These are phyloP conservation scores for Pristiophorus japonicus DNA, from an alignment of 2,113 vertebrate species.

Conservation along the genomic window DNA sequence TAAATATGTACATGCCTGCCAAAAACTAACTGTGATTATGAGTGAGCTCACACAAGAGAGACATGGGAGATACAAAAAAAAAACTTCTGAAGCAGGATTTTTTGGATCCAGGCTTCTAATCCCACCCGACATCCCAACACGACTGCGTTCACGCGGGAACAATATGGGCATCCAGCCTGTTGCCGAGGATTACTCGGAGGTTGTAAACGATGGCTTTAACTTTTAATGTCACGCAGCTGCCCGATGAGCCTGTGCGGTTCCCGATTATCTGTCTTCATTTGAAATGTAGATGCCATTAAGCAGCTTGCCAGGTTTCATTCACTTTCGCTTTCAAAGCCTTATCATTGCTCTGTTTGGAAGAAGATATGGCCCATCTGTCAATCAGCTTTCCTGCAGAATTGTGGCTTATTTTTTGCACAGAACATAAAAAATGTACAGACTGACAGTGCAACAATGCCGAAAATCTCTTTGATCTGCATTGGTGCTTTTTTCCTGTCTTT, in stretches of 20 bases:
- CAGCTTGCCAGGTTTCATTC: neutral
- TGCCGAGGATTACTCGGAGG: neutral
- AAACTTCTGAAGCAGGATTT: neutral
- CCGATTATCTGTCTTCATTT: constrained; percentile 1
- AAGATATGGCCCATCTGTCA: neutral
- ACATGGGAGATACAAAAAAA: too few species aligned
- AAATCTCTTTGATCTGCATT: neutral
- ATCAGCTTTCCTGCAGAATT: neutral
- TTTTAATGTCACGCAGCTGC: constrained; percentile 8
- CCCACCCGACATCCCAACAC: neutral
- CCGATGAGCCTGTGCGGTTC: neutral
- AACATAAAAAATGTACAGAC: neutral
- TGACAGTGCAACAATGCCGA: neutral
- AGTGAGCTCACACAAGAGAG: neutral
- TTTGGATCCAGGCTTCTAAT: neutral
- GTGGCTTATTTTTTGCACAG: neutral
- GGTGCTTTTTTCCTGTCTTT: neutral
- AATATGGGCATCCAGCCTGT: neutral
- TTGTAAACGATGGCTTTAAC: neutral
- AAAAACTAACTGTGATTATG: neutral
- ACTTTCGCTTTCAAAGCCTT: neutral
- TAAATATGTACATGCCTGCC: neutral
- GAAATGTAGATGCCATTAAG: neutral
- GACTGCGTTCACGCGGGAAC: neutral
- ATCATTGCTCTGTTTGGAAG: neutral